Conservation (phyloP, 2,797 vertebrate genomes). For the Danio kyathit region DNA sequence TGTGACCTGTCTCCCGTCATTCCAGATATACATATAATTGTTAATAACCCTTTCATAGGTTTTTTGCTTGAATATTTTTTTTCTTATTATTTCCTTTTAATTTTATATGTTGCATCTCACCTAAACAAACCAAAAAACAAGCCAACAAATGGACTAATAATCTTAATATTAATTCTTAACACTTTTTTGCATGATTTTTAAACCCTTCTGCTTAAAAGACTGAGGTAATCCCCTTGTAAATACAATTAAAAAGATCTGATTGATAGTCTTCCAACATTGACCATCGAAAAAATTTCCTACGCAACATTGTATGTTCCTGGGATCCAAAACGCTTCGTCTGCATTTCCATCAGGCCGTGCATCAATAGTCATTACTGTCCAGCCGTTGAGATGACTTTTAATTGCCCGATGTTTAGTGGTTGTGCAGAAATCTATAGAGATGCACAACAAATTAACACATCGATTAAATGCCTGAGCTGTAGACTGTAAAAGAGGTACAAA, state of each 20-base stretch:
- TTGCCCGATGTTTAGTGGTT: constrained; percentile 33
- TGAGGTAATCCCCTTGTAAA: constrained; percentile 30
- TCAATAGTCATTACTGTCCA: constrained; percentile 40
- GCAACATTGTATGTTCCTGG: constrained; percentile 72
- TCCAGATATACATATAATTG: constrained; percentile 71
- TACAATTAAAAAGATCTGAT: neutral
- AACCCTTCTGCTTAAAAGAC: constrained; percentile 79
- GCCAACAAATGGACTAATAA: constrained; percentile 86
- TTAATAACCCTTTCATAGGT: constrained; percentile 77
- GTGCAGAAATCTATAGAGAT: constrained; percentile 47
- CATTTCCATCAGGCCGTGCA: constrained; percentile 53
- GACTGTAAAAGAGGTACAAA: constrained; percentile 38
- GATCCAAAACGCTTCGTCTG: constrained; percentile 31
- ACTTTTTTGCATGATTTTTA: constrained; percentile 92
- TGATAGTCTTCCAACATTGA: constrained; percentile 29
- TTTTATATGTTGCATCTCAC: constrained; percentile 96
- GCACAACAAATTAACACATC: constrained; percentile 51
- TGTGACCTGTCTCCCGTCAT: constrained; percentile 85
- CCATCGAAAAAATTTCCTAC: constrained; percentile 80
- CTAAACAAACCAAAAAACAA: constrained; percentile 81
- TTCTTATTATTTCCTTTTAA: constrained; percentile 80
- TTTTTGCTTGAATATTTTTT: constrained; percentile 83
- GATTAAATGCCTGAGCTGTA: constrained; percentile 34
- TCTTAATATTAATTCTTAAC: constrained; percentile 83
- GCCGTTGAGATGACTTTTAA: constrained; percentile 30